Base-by-base conservation (phyloP, 2,113 vertebrate genomes). In the Ictidomys tridecemlineatus region DNA sequence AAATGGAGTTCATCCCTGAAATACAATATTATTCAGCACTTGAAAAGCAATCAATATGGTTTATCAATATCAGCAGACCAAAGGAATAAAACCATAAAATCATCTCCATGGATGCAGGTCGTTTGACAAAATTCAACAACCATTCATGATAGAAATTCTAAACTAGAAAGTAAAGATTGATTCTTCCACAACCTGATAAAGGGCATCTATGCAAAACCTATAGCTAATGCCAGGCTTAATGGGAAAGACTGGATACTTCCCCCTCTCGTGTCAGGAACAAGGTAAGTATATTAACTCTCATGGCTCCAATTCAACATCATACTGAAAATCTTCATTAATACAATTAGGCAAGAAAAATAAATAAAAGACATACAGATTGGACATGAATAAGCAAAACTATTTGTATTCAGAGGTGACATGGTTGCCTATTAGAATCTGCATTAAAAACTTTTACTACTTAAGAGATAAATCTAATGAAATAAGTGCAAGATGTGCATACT, bases 111-210 rank as follows among this genome's bases (percentile, higher is more conserved):
- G 30, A 28, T 53, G 8, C 7, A 89, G 37, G 76, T 69, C 16
- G 22, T 37, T 74, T 91, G 76, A 93, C 56, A 58, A 84, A 96
- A 95, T 93, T 91, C 32, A 67, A 63, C 30, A 82, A n/a, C 4
- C 4, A 53, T 74, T 74, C 17, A 67, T 63, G n/a, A 42, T 83
- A 76, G 63, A 93, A 91, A 91, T 10, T 63, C 48, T 69, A 86
- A 93, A 65, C 30, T 48, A 53, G 18, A 48, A 88, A 89, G 78
- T 69, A 79, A 4, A 93, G 39, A 2, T 72, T 67, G 58, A 93
- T 61, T 85, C 22, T 39, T 78, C 51, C 26, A 78, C 56, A 78
- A 51, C 12, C 26, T 82, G 45, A 77, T 86, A 48, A 85, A 86
- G 8, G 14, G 0, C 30, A 72, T 74, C 30, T 42, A 12, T 85